Evolutionary conservation across 2,797 vertebrate species (phyloP).

Genomic region (Halcyon smyrnensis): DNA sequence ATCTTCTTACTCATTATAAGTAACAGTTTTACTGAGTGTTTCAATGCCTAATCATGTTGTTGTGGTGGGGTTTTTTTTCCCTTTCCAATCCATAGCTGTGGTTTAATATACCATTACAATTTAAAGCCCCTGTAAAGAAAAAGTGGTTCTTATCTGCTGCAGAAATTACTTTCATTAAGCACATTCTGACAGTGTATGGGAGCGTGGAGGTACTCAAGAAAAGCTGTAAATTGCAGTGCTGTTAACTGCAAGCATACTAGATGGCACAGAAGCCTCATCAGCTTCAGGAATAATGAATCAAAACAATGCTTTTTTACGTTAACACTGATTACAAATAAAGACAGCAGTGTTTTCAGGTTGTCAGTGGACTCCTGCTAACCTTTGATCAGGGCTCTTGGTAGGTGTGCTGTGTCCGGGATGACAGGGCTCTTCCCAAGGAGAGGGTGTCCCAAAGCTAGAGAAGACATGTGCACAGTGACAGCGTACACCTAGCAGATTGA

Average conservation of each 20-base stretch:
- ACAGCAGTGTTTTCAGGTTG: background rate
- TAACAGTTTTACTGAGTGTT: conserved; percentile 65
- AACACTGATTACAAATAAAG: conserved; percentile 31
- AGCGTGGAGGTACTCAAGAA: conserved; percentile 62
- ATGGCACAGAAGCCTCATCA: conserved; percentile 23
- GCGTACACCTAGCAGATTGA: background rate
- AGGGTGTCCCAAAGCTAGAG: background rate
- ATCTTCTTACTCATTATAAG: conserved; percentile 67
- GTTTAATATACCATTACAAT: conserved; percentile 74
- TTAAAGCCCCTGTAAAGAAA: conserved; percentile 67
- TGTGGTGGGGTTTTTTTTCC: background rate
- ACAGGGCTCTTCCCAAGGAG: background rate
- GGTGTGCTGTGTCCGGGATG: accelerated
- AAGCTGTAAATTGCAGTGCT: conserved; percentile 58
- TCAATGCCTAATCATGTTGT: conserved; percentile 51
- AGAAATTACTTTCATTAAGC: conserved; percentile 74
- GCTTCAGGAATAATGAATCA: conserved; percentile 29
- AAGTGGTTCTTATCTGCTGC: conserved; percentile 57
- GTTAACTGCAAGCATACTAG: conserved; percentile 52
- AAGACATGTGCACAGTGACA: background rate
- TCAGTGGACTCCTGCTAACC: background rate
- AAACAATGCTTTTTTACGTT: background rate
- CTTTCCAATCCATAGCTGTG: conserved; percentile 33
- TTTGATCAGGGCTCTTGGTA: background rate
- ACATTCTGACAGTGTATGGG: conserved; percentile 7